A percentile compares a stretch with the other conserved stretches of the same genome.
Evolutionary conservation across 2,888 invertebrate species (phyloP).

Genomic region (Isotomurus palustris): DNA sequence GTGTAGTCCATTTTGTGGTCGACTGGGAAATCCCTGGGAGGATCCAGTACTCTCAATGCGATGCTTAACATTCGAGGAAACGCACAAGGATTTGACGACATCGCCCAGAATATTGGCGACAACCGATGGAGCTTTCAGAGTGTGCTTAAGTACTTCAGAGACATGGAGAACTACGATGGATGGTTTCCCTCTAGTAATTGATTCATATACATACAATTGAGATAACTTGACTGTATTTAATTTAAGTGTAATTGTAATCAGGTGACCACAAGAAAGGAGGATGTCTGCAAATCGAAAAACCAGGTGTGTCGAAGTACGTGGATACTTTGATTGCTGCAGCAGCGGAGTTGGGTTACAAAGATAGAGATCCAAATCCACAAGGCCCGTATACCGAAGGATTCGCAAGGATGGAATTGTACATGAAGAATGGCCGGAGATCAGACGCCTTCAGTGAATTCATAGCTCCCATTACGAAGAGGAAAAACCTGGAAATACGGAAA

Average conservation of each 20-base stretch:
- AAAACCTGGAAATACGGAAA: slow-evolving; percentile 1
- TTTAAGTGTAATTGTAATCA: neutral
- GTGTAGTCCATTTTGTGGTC: slow-evolving; percentile 1
- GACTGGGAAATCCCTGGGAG: slow-evolving; percentile 5
- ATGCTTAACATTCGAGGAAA: slow-evolving; percentile 5
- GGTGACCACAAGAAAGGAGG: neutral
- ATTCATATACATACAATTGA: too few relatives aligned
- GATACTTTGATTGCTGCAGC: slow-evolving; percentile 2
- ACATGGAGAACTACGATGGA: slow-evolving; percentile 3
- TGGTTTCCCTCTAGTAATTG: too few relatives aligned
- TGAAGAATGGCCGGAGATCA: slow-evolving; percentile 12
- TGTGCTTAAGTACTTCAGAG: neutral
- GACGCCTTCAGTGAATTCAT: slow-evolving; percentile 1
- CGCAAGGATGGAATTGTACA: slow-evolving; percentile 16
- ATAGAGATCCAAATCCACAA: slow-evolving; percentile 4
- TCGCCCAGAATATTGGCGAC: neutral
- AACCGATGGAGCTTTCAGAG: neutral
- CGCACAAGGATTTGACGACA: neutral
- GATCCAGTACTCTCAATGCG: slow-evolving; percentile 4
- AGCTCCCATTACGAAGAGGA: neutral
- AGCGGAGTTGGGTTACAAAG: slow-evolving; percentile 2
- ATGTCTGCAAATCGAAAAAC: neutral
- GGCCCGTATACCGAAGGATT: slow-evolving; percentile 13
- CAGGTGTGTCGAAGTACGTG: neutral
- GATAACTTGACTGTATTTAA: too few relatives aligned